These are phyloP conservation scores for Hedychridium roseum DNA, from an alignment of 2,888 invertebrate genomes.

Conservation along the genomic window DNA sequence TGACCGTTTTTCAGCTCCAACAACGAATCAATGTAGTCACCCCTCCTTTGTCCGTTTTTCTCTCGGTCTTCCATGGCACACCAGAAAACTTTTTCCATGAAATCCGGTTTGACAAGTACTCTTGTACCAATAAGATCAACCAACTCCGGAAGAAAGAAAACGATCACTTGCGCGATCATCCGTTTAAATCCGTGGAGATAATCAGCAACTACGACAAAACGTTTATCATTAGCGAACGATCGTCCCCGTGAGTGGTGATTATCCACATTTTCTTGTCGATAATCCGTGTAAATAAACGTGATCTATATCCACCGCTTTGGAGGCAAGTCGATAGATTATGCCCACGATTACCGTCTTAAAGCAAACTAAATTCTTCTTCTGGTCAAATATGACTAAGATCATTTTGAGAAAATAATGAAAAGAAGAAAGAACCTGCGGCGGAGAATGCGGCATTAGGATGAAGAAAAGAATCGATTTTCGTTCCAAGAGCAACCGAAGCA, in stretches of 20 bases:
- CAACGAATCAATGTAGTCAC: constrained; percentile 54
- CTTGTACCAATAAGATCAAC: constrained; percentile 48
- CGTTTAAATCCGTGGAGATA: constrained; percentile 55
- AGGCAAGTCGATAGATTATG: too few species aligned
- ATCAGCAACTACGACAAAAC: constrained; percentile 44
- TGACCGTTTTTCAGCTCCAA: constrained; percentile 50
- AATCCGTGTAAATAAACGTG: too few species aligned
- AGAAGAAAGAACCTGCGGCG: constrained; percentile 46
- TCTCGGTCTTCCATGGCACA: constrained; percentile 46
- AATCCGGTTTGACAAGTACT: constrained; percentile 49
- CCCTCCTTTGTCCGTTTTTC: constrained; percentile 43
- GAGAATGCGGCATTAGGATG: constrained; percentile 47
- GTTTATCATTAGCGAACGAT: too few species aligned
- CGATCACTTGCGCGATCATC: constrained; percentile 53
- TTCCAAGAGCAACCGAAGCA: constrained; percentile 47
- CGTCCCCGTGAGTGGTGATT: too few species aligned
- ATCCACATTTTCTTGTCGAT: too few species aligned
- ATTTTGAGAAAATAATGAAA: too few species aligned
- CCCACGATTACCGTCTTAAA: too few species aligned
- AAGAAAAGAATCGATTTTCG: constrained; percentile 48
- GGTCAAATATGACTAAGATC: too few species aligned
- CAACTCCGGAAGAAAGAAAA: constrained; percentile 56
- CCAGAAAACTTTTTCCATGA: constrained; percentile 53
- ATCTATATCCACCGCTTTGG: too few species aligned
- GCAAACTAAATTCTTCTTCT: too few species aligned